Evolutionary conservation across 2,888 invertebrate species (phyloP).

Genomic region (Scelioninae gen. 2): DNA sequence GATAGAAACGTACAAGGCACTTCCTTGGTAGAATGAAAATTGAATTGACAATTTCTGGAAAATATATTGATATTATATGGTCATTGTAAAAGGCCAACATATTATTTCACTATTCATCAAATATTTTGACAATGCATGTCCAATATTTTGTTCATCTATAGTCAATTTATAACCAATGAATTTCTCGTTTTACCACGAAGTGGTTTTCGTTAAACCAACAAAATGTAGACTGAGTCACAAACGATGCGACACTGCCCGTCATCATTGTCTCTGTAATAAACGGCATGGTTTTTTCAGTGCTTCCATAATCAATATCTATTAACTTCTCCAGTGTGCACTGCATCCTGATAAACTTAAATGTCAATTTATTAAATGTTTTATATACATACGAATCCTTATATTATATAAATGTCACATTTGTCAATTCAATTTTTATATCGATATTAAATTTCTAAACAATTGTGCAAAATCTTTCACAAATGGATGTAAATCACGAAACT

Average conservation of each 20-base stretch:
- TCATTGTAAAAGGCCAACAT: no score
- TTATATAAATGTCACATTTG: no score
- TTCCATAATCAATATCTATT: conserved; percentile 44
- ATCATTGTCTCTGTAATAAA: conserved; percentile 11
- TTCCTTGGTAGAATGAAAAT: no score
- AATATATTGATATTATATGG: no score
- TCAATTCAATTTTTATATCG: not conserved
- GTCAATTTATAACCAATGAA: no score
- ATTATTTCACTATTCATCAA: no score
- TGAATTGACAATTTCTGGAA: no score
- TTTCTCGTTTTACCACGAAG: no score
- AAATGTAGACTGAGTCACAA: conserved; percentile 38
- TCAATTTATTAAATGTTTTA: no score
- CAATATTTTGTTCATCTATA: no score
- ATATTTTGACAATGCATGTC: no score
- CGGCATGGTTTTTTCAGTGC: conserved; percentile 31
- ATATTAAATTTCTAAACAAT: conserved; percentile 2
- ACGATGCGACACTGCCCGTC: conserved; percentile 33
- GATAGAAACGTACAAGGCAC: no score
- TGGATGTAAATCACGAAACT: conserved; percentile 13
- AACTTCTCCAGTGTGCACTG: not conserved
- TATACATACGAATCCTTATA: not conserved
- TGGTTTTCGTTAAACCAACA: not conserved
- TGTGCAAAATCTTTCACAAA: conserved; percentile 14
- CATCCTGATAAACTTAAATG: not conserved